These are phyloP conservation scores for Albula glossodonta DNA, from an alignment of 2,113 vertebrate species.

Conservation along the genomic window DNA sequence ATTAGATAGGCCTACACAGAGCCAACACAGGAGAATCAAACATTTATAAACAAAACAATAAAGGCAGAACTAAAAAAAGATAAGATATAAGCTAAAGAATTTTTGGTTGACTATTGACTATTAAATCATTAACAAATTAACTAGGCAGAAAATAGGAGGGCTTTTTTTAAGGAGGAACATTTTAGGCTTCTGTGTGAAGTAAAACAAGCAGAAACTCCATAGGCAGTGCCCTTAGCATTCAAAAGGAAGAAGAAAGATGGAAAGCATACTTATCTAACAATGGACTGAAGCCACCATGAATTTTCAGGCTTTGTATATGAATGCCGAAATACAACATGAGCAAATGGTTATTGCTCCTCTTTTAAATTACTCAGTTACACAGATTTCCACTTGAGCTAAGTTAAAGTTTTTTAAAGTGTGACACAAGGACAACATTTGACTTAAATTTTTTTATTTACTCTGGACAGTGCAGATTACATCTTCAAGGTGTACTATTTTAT, in stretches of 20 bases:
- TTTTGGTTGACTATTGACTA: background rate
- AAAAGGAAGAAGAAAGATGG: background rate
- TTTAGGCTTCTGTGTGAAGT: background rate
- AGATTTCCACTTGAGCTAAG: background rate
- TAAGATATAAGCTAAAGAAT: background rate
- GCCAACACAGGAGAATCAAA: background rate
- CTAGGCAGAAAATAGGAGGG: background rate
- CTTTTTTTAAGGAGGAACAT: background rate
- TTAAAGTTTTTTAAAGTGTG: background rate
- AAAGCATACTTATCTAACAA: background rate
- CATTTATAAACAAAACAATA: background rate
- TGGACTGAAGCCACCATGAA: too few relatives aligned
- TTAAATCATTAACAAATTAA: background rate
- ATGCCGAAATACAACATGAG: too few relatives aligned
- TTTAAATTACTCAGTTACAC: background rate
- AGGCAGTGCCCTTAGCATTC: background rate
- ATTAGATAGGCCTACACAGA: too few relatives aligned
- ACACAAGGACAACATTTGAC: background rate
- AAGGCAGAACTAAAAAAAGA: background rate
- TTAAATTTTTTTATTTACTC: background rate
- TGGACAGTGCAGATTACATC: background rate
- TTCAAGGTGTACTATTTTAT: background rate
- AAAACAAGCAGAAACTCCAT: background rate
- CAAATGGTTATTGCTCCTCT: background rate
- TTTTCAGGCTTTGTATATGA: too few relatives aligned